Evolutionary conservation across 2,888 invertebrate genomes (phyloP), one percentile per base, ranked within the genome.

Genomic region (Rhabditoides inermis): DNA sequence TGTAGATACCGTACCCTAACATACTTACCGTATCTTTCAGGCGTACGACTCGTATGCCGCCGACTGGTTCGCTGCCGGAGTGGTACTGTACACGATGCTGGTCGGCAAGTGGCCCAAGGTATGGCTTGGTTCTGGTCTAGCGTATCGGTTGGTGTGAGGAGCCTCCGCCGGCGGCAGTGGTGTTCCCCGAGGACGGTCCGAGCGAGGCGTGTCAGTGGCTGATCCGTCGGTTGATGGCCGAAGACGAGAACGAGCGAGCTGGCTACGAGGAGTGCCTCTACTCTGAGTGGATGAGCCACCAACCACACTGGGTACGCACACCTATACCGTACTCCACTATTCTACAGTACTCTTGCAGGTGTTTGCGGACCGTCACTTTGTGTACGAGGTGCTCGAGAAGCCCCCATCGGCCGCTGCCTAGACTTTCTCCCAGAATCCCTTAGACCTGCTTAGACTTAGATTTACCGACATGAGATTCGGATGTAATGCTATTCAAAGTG

Each of bases 71-170:
- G 58, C 64, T 4, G 53, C 55, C 37, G 70, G 70, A 6, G 53
- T 70, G n/a, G 63, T 68, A 7, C 56, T 70, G 20, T 69, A 55
- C 54, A 65, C 68, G 7, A 65, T 69, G 63, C 50, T 70, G 12
- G 58, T 56, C 22, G 68, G 68, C 6, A 63, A 62, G 35, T 69
- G 68, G 68, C 69, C 70, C 35, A 52, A 51, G 47, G 54, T 54
- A 26, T 15, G 49, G 22, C 23, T n/a, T 3, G 20, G 28, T 10
- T 26, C 20, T 28, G 10, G 2, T 20, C 49, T 41, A 49, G 27
- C 30, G 40, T 32, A 49, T 18, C n/a, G 20, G n/a, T 32, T 32
- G 10, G 12, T 10, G 35, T 12, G 12, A 12, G n/a, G n/a, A 32
- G 35, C 42, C 28, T 1, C 51, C 12, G 23, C 49, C 3, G 30